These are phyloP conservation scores for Bembecia ichneumoniformis DNA, from an alignment of 2,888 invertebrate genomes.

Conservation along the genomic window DNA sequence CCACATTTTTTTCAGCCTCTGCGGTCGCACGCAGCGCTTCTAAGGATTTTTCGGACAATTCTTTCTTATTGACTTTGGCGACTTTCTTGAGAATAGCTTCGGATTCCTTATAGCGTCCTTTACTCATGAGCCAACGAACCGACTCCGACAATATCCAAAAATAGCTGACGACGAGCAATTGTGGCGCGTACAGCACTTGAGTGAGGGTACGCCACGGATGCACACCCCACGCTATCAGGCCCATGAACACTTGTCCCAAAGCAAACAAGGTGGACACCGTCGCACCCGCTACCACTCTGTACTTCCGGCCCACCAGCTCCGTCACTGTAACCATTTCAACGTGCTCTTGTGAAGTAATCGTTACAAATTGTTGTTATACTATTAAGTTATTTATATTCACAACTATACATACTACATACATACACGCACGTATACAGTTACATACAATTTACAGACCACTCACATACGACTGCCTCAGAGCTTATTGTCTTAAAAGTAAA, in stretches of 20 bases:
- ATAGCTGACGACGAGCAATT: conserved; percentile 77
- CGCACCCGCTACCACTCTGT: conserved; percentile 80
- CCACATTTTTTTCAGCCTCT: conserved; percentile 37
- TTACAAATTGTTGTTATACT: too few species aligned
- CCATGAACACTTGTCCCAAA: conserved; percentile 80
- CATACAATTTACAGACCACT: too few species aligned
- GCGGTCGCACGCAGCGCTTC: conserved; percentile 44
- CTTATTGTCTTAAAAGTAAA: too few species aligned
- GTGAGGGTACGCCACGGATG: conserved; percentile 80
- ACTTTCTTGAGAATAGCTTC: conserved; percentile 75
- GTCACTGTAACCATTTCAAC: conserved; percentile 80
- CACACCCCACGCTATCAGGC: conserved; percentile 78
- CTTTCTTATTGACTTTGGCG: conserved; percentile 73
- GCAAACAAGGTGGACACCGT: conserved; percentile 82
- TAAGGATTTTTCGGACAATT: conserved; percentile 69
- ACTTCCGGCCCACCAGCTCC: conserved; percentile 83
- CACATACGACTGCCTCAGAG: too few species aligned
- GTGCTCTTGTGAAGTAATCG: too few species aligned
- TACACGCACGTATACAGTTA: too few species aligned
- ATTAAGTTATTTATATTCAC: too few species aligned
- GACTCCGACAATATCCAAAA: conserved; percentile 83
- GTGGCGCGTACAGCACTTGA: conserved; percentile 79
- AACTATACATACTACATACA: too few species aligned
- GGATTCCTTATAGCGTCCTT: conserved; percentile 77
- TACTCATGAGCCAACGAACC: conserved; percentile 82